Conservation (phyloP, 2,888 invertebrate genomes). For the Megalurothrips usitatus region DNA sequence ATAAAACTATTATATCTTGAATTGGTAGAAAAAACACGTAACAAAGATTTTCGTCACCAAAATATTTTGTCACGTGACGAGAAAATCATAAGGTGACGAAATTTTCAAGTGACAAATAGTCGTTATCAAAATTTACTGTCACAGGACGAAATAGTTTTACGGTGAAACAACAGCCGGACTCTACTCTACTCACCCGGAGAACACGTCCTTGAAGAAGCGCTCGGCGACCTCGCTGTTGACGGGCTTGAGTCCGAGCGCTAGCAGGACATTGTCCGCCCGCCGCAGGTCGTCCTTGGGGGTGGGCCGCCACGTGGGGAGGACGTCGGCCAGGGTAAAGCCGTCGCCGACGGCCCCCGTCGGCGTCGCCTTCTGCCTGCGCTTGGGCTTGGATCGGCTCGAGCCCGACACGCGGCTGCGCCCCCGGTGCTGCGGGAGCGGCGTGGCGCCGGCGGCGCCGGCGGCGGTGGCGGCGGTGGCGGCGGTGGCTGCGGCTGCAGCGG, state of each 20-base stretch:
- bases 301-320: slow-evolving; percentile 3
- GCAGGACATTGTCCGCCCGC: slow-evolving; percentile 1
- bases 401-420: not conserved
- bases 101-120: too few species aligned
- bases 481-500: not conserved
- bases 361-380: too few species aligned
- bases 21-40: too few species aligned
- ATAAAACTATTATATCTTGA: too few species aligned
- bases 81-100: too few species aligned
- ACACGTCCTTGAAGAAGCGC: not conserved
- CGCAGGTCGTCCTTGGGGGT: slow-evolving; percentile 18
- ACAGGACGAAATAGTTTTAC: too few species aligned
- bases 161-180: too few species aligned
- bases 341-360: too few species aligned
- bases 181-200: not conserved
- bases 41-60: too few species aligned
- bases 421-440: not conserved
- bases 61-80: too few species aligned
- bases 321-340: not conserved
- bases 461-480: not conserved
- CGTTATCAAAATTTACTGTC: too few species aligned
- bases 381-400: too few species aligned
- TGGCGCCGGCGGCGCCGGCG: not conserved
- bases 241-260: slow-evolving; percentile 12
- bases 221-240: slow-evolving; percentile 9